Evolutionary conservation across 2,797 vertebrate species (phyloP).

Genomic region (Sebastes aleutianus): DNA sequence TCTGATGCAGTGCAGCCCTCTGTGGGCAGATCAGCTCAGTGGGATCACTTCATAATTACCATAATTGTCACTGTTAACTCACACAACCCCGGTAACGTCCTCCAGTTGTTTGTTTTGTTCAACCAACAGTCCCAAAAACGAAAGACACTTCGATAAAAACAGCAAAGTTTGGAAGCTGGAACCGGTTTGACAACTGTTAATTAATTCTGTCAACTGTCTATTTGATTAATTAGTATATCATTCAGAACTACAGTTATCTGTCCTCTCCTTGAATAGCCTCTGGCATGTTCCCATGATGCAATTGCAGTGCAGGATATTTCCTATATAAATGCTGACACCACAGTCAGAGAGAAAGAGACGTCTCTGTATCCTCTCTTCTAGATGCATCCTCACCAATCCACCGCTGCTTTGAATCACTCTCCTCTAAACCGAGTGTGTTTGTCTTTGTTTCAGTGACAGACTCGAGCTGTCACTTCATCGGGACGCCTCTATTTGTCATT

Average conservation of each 20-base stretch:
- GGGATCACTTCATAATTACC: not conserved
- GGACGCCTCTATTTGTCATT: slow-evolving; percentile 36
- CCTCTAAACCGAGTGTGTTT: not conserved
- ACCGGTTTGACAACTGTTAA: not conserved
- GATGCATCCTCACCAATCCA: not conserved
- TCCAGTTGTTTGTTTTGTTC: too few species aligned
- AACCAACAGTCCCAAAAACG: too few species aligned
- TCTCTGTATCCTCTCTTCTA: slow-evolving; percentile 14
- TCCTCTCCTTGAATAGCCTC: not conserved
- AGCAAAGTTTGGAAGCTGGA: not conserved
- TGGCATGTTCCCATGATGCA: not conserved
- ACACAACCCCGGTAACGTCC: not conserved
- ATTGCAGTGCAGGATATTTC: not conserved
- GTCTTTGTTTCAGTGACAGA: slow-evolving; percentile 46
- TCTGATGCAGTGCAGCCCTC: too few species aligned
- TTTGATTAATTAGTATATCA: too few species aligned
- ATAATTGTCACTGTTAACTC: too few species aligned
- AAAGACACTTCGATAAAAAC: not conserved
- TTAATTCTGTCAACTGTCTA: too few species aligned
- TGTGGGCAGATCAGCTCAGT: not conserved
- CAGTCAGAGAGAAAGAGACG: not conserved
- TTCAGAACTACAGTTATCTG: rapidly evolving
- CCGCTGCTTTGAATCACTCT: not conserved
- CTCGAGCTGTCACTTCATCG: slow-evolving; percentile 42
- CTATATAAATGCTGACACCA: not conserved